These are phyloP conservation scores for Camponotus fellah DNA, from an alignment of 2,888 invertebrate genomes.

Conservation along the genomic window DNA sequence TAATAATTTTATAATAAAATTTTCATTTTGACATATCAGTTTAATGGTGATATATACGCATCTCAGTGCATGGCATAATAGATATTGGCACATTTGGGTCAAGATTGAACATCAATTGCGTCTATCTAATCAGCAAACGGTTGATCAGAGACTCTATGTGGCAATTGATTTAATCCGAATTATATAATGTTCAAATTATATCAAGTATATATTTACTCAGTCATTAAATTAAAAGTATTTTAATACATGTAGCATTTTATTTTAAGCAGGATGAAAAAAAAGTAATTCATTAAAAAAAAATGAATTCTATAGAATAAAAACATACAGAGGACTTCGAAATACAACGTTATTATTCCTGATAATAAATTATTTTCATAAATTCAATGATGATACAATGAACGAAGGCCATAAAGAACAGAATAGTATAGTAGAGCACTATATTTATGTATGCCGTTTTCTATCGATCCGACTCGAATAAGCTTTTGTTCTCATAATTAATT, in stretches of 20 bases:
- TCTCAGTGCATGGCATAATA: not conserved
- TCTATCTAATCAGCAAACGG: conserved; percentile 5
- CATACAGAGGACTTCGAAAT: not conserved
- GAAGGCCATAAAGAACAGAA: conserved; percentile 8
- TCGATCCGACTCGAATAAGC: conserved; percentile 63
- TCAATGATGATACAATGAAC: conserved; percentile 4
- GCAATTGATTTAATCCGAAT: not conserved
- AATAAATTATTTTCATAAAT: conserved; percentile 35
- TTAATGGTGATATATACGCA: not conserved
- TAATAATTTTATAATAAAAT: not conserved
- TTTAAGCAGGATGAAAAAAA: not conserved
- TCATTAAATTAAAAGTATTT: not conserved
- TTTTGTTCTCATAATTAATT: conserved; percentile 75
- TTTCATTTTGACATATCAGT: not conserved
- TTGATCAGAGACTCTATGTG: not conserved
- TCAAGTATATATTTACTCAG: not conserved
- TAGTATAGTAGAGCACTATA: conserved; percentile 14
- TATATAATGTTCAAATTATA: not conserved
- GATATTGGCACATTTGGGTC: not conserved
- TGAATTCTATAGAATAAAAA: not conserved
- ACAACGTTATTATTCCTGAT: not conserved
- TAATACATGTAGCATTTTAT: not conserved
- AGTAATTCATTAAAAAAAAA: conserved; percentile 1
- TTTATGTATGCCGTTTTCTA: conserved; percentile 62
- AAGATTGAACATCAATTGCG: not conserved